Evolutionary conservation across 2,797 vertebrate species (phyloP).

Genomic region (Pseudochirops cupreus): DNA sequence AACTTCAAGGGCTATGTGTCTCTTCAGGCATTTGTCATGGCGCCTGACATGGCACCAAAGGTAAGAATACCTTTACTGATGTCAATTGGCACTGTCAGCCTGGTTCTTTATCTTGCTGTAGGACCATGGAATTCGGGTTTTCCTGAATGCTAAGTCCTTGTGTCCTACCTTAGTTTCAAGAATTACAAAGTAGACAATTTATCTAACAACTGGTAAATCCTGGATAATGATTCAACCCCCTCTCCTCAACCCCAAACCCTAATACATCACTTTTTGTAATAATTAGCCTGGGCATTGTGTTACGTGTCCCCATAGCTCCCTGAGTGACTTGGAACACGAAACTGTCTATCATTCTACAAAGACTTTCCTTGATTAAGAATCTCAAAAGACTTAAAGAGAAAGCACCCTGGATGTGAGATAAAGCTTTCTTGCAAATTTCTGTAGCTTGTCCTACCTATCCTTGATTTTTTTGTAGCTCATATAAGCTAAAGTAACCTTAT

Average conservation of each 20-base stretch:
- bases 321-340: conserved; percentile 22
- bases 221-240: fast-evolving
- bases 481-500: background rate
- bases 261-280: background rate
- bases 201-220: background rate
- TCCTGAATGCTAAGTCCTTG: background rate
- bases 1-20: background rate
- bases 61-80: background rate
- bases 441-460: background rate
- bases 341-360: background rate
- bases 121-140: background rate
- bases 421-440: conserved; percentile 19
- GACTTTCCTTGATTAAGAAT: background rate
- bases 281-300: background rate
- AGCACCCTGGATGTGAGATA: conserved; percentile 1
- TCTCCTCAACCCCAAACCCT: no score
- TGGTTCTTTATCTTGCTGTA: background rate
- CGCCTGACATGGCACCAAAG: no score
- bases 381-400: background rate
- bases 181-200: background rate
- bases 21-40: background rate
- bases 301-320: background rate
- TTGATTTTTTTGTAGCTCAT: conserved; percentile 16
- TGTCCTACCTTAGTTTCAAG: background rate
- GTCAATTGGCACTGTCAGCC: fast-evolving